These are phyloP conservation scores for Exaiptasia diaphana DNA, from an alignment of 64 coral and sea anemone species.

Conservation along the genomic window DNA sequence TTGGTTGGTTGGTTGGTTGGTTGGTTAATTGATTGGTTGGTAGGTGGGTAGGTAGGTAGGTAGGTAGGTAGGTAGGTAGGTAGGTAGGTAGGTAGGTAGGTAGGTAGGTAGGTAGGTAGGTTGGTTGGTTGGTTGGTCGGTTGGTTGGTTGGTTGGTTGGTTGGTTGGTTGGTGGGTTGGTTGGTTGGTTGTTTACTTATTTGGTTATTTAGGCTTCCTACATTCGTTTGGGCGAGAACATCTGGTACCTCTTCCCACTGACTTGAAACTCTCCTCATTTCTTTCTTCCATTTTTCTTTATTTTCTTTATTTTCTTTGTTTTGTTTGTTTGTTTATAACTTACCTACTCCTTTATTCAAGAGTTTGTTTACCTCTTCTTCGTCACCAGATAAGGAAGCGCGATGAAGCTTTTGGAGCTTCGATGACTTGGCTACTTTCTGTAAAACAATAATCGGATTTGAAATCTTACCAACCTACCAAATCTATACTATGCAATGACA, in stretches of 20 bases:
- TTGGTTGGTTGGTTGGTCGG: not conserved
- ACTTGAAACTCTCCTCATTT: too few relatives aligned
- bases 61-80: not conserved
- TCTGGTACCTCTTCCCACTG: too few relatives aligned
- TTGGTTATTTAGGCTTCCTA: not conserved
- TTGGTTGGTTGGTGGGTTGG: not conserved
- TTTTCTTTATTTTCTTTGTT: too few relatives aligned
- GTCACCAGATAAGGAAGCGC: conserved; percentile 76
- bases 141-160: not conserved
- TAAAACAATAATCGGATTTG: not conserved
- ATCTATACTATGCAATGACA: not conserved
- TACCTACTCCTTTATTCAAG: conserved; percentile 75
- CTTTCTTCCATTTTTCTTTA: not conserved
- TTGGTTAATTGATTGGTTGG: not conserved
- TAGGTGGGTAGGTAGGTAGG: not conserved
- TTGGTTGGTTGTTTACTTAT: not conserved
- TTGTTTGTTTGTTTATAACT: conserved; percentile 15
- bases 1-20: not conserved
- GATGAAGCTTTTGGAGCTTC: conserved; percentile 70
- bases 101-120: not conserved
- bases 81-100: not conserved
- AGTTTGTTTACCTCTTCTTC: conserved; percentile 48
- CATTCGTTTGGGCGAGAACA: not conserved
- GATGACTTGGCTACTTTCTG: conserved; percentile 66
- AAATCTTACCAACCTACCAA: not conserved